These are phyloP conservation scores for Tetramorium parvispinum DNA, from an alignment of 1,140 invertebrate species.

Conservation along the genomic window DNA sequence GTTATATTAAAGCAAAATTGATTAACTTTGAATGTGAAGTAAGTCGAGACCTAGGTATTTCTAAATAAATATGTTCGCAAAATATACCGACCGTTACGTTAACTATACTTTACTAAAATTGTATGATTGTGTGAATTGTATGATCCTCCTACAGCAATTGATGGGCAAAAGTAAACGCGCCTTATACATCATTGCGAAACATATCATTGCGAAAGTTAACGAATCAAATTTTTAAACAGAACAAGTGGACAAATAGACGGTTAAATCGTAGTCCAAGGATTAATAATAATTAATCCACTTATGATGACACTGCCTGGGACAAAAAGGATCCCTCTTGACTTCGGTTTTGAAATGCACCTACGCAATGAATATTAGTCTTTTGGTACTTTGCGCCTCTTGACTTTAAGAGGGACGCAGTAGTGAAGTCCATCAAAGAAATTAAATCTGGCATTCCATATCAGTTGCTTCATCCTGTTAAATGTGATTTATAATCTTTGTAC, in stretches of 20 bases:
- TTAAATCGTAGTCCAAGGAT: background rate
- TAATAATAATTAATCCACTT: background rate
- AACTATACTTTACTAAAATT: background rate
- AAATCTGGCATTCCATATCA: background rate
- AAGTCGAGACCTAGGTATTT: background rate
- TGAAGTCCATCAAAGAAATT: background rate
- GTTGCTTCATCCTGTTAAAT: slow-evolving; percentile 4
- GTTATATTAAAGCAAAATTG: background rate
- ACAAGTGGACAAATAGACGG: background rate
- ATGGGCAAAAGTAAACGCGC: background rate
- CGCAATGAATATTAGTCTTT: background rate
- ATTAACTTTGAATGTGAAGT: background rate
- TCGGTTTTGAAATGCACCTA: slow-evolving; percentile 8
- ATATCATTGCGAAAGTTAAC: background rate
- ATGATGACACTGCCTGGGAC: too few species aligned
- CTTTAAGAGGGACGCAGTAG: background rate
- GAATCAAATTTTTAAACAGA: background rate
- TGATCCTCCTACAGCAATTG: background rate
- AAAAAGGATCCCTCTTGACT: background rate
- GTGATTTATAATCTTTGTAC: background rate
- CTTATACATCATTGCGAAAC: background rate
- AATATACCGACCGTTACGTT: background rate
- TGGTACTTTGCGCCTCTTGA: background rate
- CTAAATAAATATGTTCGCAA: background rate
- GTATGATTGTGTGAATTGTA: background rate